Base-by-base conservation (phyloP, 2,113 vertebrate genomes). In the Siniperca knerii region DNA sequence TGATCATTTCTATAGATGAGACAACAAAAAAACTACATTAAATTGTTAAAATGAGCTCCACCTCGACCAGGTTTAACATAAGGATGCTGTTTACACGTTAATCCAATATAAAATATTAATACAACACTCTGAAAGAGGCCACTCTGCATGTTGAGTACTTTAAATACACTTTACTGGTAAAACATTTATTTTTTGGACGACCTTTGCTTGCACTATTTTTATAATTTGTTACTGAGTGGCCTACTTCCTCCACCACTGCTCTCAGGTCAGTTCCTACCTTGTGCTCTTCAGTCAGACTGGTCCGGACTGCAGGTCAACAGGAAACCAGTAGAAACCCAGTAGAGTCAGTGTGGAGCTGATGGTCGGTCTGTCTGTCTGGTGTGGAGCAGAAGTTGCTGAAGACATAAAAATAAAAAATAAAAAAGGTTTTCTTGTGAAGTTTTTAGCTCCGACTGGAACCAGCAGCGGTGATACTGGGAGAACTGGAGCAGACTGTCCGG, bases 261-360 rank as follows among this genome's bases (percentile, higher is more conserved):
- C 67, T 69, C 46, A 25, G 64, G 58, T 75, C 78, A 60, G 48
- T 54, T 84, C 85, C 79, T 83, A 91, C 90, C 87, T 85, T 75
- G 33, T 20, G 9, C 2, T 42, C 6, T 8, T 25, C n/a, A 46
- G 7, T 44, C 23, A 35, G 1, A 68, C 75, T 33, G 76, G 8
- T 88, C 16, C 15, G 9, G 18, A 42, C 42, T 62, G 68, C 58
- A 7, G 73, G 62, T 75, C 46, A 69, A 64, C 68, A 81, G 72
- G 68, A 78, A 87, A 61, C 75, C 77, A 75, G 73, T 57, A 55
- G 64, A 76, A 66, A 81, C 52, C 67, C 68, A 18, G n/a, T 25
- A 2, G 16, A 80, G 62, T 68, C 40, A 0, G 4, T 1, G 52
- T 16, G 50, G 23, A 33, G 50, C 46, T 25, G 64, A 3, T 52